phyloP scores from a whole-genome alignment of 2,888 invertebrate genomes.

The Brenthis daphne region DNA sequence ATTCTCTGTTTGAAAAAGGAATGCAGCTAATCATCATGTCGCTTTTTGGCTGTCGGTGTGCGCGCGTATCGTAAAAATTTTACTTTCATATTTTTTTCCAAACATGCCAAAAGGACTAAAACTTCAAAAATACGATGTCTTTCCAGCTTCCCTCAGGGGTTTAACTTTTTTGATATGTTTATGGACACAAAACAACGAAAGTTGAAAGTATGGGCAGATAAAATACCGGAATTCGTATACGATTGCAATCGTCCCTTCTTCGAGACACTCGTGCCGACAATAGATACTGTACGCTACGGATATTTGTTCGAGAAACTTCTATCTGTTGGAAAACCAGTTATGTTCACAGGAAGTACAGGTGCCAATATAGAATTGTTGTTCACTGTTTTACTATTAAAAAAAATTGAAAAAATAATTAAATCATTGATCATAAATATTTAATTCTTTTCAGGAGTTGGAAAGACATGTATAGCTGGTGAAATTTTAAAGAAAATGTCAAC shows the following conservation, averaged over 20 bases:
- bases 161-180: slow-evolving; percentile 88
- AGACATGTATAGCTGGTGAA: slow-evolving; percentile 91
- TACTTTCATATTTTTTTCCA: too few species aligned
- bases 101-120: too few species aligned
- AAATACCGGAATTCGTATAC: slow-evolving; percentile 88
- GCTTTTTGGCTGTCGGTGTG: too few species aligned
- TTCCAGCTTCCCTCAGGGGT: slow-evolving; percentile 85
- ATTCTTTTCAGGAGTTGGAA: slow-evolving; percentile 88
- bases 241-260: slow-evolving; percentile 89
- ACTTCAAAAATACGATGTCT: not conserved
- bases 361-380: slow-evolving; percentile 24
- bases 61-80: too few species aligned
- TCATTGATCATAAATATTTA: not conserved
- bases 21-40: too few species aligned
- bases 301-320: slow-evolving; percentile 90
- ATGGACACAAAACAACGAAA: slow-evolving; percentile 86
- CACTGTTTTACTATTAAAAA: not conserved
- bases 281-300: slow-evolving; percentile 94
- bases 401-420: not conserved
- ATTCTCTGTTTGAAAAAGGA: too few species aligned
- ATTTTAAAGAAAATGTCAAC: slow-evolving; percentile 85
- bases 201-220: slow-evolving; percentile 90
- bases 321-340: slow-evolving; percentile 87
- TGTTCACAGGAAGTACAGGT: slow-evolving; percentile 95
- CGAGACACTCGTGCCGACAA: slow-evolving; percentile 94